Evolutionary conservation across 2,113 vertebrate genomes (phyloP).

Genomic region (Psilopsiagon aurifrons): DNA sequence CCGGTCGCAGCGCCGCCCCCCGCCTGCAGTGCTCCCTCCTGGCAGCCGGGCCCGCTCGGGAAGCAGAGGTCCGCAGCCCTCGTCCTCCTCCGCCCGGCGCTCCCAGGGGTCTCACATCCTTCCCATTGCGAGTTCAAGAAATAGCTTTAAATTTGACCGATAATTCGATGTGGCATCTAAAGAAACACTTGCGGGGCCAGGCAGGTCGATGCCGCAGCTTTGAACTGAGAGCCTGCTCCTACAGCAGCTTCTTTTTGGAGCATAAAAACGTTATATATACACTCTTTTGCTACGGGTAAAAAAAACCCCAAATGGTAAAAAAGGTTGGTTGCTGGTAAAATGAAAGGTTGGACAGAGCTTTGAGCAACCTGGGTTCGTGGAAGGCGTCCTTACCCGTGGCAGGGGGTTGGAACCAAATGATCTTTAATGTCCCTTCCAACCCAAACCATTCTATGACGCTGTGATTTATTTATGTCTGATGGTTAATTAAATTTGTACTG

Average conservation of each 20-base stretch:
- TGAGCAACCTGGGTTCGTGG: not conserved
- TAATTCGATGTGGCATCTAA: rapidly evolving
- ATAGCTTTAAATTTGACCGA: not conserved
- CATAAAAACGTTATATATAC: rapidly evolving
- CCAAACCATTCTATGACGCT: not conserved
- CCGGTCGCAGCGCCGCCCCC: not conserved
- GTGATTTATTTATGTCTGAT: not conserved
- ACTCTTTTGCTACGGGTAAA: not conserved
- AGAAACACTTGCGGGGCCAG: rapidly evolving
- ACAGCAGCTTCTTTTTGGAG: no score
- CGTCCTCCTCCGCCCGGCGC: not conserved
- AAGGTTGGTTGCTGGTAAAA: not conserved
- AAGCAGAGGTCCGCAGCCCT: no score
- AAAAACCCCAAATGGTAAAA: not conserved
- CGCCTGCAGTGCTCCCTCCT: not conserved
- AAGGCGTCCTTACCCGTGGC: not conserved
- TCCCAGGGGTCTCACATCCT: not conserved
- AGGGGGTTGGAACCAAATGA: not conserved
- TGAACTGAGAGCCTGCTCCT: not conserved
- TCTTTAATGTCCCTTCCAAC: not conserved
- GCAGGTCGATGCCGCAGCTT: rapidly evolving
- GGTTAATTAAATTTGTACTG: not conserved
- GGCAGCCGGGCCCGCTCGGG: not conserved
- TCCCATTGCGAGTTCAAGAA: not conserved
- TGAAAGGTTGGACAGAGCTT: not conserved